Conservation (phyloP, 1,140 invertebrate species). For the Trigoniulus corallinus region DNA sequence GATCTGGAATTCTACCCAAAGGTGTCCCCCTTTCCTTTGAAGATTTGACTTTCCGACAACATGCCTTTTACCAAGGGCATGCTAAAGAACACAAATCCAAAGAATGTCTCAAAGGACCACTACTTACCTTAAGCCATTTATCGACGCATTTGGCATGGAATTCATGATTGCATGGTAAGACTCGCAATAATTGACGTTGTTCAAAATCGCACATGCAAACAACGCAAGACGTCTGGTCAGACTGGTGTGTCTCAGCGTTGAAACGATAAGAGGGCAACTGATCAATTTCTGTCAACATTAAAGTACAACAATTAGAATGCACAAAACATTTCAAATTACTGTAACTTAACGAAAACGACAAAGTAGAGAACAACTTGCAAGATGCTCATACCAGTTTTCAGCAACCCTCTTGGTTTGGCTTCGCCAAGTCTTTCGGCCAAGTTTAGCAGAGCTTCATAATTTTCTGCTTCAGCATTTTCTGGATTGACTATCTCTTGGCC, state of each 20-base stretch:
- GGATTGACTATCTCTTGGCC: slow-evolving; percentile 45
- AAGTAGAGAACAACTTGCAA: too few relatives aligned
- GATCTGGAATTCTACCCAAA: too few relatives aligned
- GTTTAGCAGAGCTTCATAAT: slow-evolving; percentile 78
- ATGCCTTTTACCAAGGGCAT: slow-evolving; percentile 11
- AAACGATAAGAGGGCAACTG: slow-evolving; percentile 70
- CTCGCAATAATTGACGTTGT: slow-evolving; percentile 63
- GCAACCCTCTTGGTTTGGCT: slow-evolving; percentile 75
- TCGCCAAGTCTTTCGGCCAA: slow-evolving; percentile 57
- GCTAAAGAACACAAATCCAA: too few relatives aligned
- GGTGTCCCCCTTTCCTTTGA: slow-evolving; percentile 11
- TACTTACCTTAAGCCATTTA: slow-evolving; percentile 88
- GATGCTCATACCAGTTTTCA: slow-evolving; percentile 34
- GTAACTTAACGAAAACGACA: too few relatives aligned
- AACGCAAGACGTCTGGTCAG: slow-evolving; percentile 85
- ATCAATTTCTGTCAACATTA: slow-evolving; percentile 51
- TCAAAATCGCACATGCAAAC: slow-evolving; percentile 97
- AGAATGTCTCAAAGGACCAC: too few relatives aligned
- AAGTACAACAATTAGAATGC: not conserved
- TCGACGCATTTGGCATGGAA: slow-evolving; percentile 94
- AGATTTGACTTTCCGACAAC: slow-evolving; percentile 12
- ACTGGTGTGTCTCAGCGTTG: slow-evolving; percentile 55
- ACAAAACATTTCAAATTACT: not conserved
- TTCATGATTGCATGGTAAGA: slow-evolving; percentile 83
- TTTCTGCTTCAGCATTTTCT: slow-evolving; percentile 71